These are phyloP conservation scores for Thunnus thynnus DNA, from an alignment of 2,113 vertebrate species.

Conservation along the genomic window DNA sequence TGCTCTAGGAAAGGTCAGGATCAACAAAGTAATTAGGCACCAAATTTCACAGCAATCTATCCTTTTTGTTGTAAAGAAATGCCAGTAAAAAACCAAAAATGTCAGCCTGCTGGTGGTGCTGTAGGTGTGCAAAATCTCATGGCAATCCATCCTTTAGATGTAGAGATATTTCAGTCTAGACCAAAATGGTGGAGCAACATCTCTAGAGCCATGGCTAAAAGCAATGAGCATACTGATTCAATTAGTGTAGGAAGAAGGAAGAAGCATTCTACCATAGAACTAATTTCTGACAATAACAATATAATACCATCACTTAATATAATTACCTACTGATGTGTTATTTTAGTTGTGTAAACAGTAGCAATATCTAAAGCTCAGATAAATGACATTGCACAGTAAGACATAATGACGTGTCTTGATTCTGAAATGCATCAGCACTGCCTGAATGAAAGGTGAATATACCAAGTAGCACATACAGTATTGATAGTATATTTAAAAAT, in stretches of 20 bases:
- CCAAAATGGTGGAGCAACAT: neutral
- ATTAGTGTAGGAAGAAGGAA: neutral
- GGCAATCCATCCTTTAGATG: neutral
- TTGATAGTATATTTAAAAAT: neutral
- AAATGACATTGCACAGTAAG: neutral
- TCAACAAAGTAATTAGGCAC: no score
- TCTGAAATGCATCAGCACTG: neutral
- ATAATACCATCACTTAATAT: neutral
- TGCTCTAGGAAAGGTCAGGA: no score
- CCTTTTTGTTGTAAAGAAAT: no score
- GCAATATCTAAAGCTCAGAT: neutral
- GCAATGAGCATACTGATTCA: neutral
- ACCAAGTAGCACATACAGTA: neutral
- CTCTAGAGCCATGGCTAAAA: neutral
- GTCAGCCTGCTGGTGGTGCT: no score
- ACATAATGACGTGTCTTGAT: neutral
- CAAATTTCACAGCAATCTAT: no score
- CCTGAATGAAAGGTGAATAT: neutral
- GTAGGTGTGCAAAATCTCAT: no score
- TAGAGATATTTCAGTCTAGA: neutral
- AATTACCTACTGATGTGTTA: no score
- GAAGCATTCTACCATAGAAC: neutral
- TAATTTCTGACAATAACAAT: neutral
- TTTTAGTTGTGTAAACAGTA: neutral
- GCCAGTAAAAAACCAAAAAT: no score